A percentile compares a stretch with the other conserved stretches of the same genome.
These are phyloP conservation scores for Stenolophus ochropezus DNA, from an alignment of 2,888 invertebrate genomes.

Conservation along the genomic window DNA sequence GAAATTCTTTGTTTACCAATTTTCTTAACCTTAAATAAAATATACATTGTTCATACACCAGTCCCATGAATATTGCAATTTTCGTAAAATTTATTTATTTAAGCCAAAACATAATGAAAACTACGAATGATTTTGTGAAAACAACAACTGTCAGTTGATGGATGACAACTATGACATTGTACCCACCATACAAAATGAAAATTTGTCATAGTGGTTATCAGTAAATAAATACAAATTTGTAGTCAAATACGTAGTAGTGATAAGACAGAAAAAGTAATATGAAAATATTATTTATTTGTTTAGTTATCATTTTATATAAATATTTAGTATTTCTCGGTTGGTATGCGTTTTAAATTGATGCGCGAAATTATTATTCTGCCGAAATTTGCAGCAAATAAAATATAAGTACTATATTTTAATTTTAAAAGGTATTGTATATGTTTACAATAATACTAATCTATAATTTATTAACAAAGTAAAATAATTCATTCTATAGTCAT, in stretches of 20 bases:
- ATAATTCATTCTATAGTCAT: too few relatives aligned
- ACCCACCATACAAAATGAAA: neutral
- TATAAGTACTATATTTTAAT: too few relatives aligned
- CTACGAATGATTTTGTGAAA: neutral
- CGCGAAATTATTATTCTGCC: too few relatives aligned
- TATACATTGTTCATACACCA: neutral
- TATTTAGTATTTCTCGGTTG: too few relatives aligned
- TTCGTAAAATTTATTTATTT: neutral
- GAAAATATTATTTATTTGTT: neutral
- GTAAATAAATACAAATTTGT: neutral
- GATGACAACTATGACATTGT: constrained; percentile 13
- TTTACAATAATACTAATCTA: too few relatives aligned
- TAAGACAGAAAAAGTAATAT: neutral
- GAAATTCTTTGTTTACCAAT: constrained; percentile 28
- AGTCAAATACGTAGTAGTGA: neutral
- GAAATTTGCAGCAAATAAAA: too few relatives aligned
- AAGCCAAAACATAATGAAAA: neutral
- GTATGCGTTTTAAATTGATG: too few relatives aligned
- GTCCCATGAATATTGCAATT: neutral
- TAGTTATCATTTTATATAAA: neutral
- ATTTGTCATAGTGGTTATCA: neutral
- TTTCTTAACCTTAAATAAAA: constrained; percentile 33
- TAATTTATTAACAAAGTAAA: too few relatives aligned
- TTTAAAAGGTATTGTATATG: too few relatives aligned
- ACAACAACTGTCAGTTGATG: constrained; percentile 2